Base-by-base conservation (phyloP, 2,797 vertebrate genomes). In the Phrynocephalus forsythii region DNA sequence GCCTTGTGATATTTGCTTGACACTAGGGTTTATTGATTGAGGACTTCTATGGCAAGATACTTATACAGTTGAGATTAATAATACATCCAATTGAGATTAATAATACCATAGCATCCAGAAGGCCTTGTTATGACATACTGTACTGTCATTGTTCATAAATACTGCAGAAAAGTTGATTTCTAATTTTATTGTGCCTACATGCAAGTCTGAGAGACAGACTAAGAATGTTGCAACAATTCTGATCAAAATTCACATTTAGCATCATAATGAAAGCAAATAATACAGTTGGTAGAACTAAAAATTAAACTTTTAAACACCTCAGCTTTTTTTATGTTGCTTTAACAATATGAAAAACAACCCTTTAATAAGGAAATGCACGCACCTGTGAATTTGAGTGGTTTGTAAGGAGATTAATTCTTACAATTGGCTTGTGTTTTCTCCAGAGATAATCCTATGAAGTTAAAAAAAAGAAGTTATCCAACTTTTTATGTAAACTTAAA, bases 261-360 rank as follows among this genome's bases (percentile, higher is more conserved):
- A 38, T 75, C 83, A 28, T 92, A 84, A 72, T 28, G 68, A 86
- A 66, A 83, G 38, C 50, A 82, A 77, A 69, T 84, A 56, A 82
- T 50, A 8, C 86, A 82, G 30, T 81, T 63, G 28, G 28, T 33
- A 38, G 71, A 44, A 68, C 30, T 68, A 77, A 90, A 76, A 76
- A 90, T 90, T 91, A 91, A 92, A 33, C 84, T 82, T 85, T 77
- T 90, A 82, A 83, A 86, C 83, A 87, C 84, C 88, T 30, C 24
- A 10, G 60, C 79, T 48, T 60, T 30, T 44, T 48, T 63, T 15
- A 86, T 75, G 84, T 78, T 90, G 81, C 85, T 86, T 76, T 89
- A 91, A 77, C 77, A 90, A 28, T 16, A 79, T 33, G n/a, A 72
- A 50, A 89, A 87, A 66, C 5, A 67, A 85, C 10, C 67, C 80